phyloP scores from a whole-genome alignment of 2,888 invertebrate genomes.

The Eupsilia transversa region DNA sequence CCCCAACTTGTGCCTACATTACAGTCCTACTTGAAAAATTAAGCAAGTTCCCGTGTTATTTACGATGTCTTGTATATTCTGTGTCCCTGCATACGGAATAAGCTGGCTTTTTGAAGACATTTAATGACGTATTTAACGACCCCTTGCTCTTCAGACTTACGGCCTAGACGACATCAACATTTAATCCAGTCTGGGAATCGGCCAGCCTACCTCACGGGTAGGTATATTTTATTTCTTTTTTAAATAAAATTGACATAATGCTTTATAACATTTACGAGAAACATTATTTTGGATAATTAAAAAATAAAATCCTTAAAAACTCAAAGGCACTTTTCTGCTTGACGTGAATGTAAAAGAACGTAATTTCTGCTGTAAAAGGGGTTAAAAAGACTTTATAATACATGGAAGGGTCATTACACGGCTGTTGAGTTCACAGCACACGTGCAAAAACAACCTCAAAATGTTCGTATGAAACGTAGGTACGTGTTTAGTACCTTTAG shows the following conservation, averaged over 20 bases:
- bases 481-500: conserved; percentile 63
- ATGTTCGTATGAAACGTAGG: conserved; percentile 70
- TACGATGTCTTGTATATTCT: conserved; percentile 63
- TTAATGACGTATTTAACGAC: conserved; percentile 70
- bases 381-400: conserved; percentile 85
- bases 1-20: conserved; percentile 69
- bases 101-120: conserved; percentile 59
- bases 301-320: conserved; percentile 74
- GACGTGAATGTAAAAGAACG: conserved; percentile 82
- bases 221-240: not conserved
- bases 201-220: not conserved
- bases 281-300: conserved; percentile 65
- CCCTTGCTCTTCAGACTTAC: conserved; percentile 44
- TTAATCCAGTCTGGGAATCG: conserved; percentile 48
- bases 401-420: conserved; percentile 86
- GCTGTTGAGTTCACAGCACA: conserved; percentile 84
- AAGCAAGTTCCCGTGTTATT: conserved; percentile 63
- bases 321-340: conserved; percentile 83
- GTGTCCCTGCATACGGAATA: conserved; percentile 64
- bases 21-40: conserved; percentile 67
- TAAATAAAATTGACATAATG: conserved; percentile 24
- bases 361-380: conserved; percentile 82
- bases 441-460: conserved; percentile 82
- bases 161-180: conserved; percentile 52
- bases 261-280: conserved; percentile 3